Evolutionary conservation across 2,888 invertebrate genomes (phyloP), one percentile per base, ranked within the genome.

Genomic region (Cephalotes varians): DNA sequence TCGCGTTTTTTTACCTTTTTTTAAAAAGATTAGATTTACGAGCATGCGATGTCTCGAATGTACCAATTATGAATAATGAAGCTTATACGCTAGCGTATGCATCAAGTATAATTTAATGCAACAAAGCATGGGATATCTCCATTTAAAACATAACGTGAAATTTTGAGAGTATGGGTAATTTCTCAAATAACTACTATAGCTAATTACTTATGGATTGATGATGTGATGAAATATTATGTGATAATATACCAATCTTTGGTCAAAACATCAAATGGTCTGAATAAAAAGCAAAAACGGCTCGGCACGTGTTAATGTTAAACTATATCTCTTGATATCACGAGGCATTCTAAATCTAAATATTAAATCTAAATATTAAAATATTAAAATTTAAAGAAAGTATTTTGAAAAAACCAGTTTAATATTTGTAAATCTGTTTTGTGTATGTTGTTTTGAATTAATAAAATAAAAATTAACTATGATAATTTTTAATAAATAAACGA

Each of bases 1-100:
- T n/a, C n/a, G n/a, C n/a, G n/a, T n/a, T n/a, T n/a, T 84, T n/a
- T n/a, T n/a, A n/a, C n/a, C n/a, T n/a, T n/a, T n/a, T n/a, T n/a
- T n/a, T n/a, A n/a, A n/a, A n/a, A n/a, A n/a, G n/a, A n/a, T 88
- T 86, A 82, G 86, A 88, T 76, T 84, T 81, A 83, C 73, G 86
- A 83, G 79, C 65, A 74, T 76, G 72, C 83, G 79, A 49, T 83
- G 73, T 69, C 85, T 82, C 82, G 86, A 72, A 73, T 82, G 37
- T 71, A 71, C 77, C 84, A 44, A 72, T 80, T 37, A 84, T 84
- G 84, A 87, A 73, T 88, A 88, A 87, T 88, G 88, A 81, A 65
- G 58, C 60, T 37, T n/a, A 54, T 54, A 74, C 60, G 65, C 71
- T 74, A 76, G 74, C 73, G 49, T 67, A 80, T 18, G 18, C 73